Evolutionary conservation across 2,888 invertebrate species (phyloP).

Genomic region (Amblyjoppa proteus): DNA sequence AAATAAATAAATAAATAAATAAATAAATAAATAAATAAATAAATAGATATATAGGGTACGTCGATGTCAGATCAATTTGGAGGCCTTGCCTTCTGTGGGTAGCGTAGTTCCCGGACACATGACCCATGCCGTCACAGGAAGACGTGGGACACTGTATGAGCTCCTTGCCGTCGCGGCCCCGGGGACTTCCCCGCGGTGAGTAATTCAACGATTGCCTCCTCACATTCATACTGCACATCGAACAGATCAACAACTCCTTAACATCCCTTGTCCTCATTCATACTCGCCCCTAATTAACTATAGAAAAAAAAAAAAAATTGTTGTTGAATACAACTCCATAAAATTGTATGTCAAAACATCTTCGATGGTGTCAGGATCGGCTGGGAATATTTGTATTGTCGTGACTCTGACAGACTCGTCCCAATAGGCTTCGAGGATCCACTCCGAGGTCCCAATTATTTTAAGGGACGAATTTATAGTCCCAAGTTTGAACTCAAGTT

Average conservation of each 20-base stretch:
- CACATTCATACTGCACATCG: slow-evolving; percentile 82
- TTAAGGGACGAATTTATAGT: too few species aligned
- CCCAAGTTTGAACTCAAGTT: too few species aligned
- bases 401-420: too few species aligned
- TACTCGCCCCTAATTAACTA: slow-evolving; percentile 28
- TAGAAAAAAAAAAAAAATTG: not conserved
- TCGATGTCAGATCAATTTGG: slow-evolving; percentile 73
- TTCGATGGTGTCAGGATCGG: not conserved
- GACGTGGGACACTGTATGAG: slow-evolving; percentile 93
- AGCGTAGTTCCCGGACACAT: slow-evolving; percentile 95
- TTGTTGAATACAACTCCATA: too few species aligned
- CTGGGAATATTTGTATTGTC: not conserved
- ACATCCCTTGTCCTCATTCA: slow-evolving; percentile 37
- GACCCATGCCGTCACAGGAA: slow-evolving; percentile 94
- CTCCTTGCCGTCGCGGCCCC: slow-evolving; percentile 90
- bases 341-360: not conserved
- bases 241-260: slow-evolving; percentile 69
- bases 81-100: slow-evolving; percentile 94
- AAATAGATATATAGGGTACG: slow-evolving; percentile 36
- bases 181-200: slow-evolving; percentile 84
- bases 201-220: slow-evolving; percentile 83
- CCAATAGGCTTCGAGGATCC: too few species aligned
- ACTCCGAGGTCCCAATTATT: too few species aligned
- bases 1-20: not conserved
- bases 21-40: slow-evolving; percentile 10